Conservation (phyloP, 2,113 vertebrate species). For the human region DNA sequence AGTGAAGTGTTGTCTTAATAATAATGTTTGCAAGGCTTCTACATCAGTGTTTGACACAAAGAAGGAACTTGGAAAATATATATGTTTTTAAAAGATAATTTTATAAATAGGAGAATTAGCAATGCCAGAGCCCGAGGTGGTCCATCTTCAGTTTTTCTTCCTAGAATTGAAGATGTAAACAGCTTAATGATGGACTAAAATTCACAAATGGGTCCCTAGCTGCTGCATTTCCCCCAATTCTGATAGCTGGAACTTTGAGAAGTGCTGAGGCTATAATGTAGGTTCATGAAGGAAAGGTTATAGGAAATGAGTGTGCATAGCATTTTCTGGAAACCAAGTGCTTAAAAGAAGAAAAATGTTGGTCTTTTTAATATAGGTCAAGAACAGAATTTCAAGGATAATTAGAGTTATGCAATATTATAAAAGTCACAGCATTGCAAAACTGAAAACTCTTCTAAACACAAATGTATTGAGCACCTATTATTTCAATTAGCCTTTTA, state of each 20-base stretch:
- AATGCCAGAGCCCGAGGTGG: neutral
- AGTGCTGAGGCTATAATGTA: neutral
- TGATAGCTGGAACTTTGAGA: neutral
- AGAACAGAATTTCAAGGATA: neutral
- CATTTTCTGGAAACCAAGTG: neutral
- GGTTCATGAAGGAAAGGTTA: neutral
- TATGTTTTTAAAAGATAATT: neutral
- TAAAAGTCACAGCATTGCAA: neutral
- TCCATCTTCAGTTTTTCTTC: neutral
- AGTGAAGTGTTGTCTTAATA: neutral
- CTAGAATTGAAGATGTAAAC: neutral
- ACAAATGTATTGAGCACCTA: neutral
- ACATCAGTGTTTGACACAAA: neutral
- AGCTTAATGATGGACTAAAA: neutral
- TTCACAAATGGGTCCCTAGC: neutral
- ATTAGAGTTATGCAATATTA: neutral
- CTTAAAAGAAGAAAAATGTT: neutral
- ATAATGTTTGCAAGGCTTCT: neutral
- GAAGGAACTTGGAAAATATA: neutral
- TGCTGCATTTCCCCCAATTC: fast-evolving
- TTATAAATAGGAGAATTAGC: neutral
- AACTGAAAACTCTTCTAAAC: neutral
- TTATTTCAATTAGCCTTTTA: neutral
- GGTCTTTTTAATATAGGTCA: neutral
- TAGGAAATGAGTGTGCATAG: neutral